Evolutionary conservation across 2,888 invertebrate species (phyloP), one percentile per base, ranked within the genome.

Genomic region (Macrophya annulata): DNA sequence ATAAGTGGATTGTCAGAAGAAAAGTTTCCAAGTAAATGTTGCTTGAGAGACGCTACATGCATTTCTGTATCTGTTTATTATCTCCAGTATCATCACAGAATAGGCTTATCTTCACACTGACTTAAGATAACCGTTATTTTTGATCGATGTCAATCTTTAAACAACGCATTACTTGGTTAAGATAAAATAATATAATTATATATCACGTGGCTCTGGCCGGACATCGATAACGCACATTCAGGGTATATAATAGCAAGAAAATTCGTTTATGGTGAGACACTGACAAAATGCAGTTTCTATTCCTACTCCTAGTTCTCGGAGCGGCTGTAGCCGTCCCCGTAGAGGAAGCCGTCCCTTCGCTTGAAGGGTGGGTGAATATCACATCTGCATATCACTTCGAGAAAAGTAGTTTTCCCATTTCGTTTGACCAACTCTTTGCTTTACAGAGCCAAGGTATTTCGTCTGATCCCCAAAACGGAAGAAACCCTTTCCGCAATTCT

Each of bases 371-470:
- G 9, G 88, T 88, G 17, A 74, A 45, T 74, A n/a, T 74, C 5
- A 9, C 4, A 68, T 37, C 17, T 6, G 37, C 6, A 37, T 17
- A 37, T 17, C 15, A 37, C 68, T 37, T 37, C 31, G 17, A 37
- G 8, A 8, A 21, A 2, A 81, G 17, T 37, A 31, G 9, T 31
- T 5, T 17, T n/a, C 51, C 55, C 37, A 31, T 12, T 51, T 55
- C 77, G 2, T n/a, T 55, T 37, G 55, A 37, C 17, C 17, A 37
- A n/a, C 48, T 17, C n/a, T 77, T 31, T 31, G 12, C 10, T 55
- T 17, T 3, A 5, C 84, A 93, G 93, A 8, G 90, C 91, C 90
- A 91, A 92, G 84, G 88, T 89, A 17, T 85, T 92, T 43, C 85
- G 85, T 4, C 86, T 92, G 31, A 85, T 71, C 0, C 89, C 89